Base-by-base conservation (phyloP, 2,797 vertebrate genomes). In the Ciconia nigra region DNA sequence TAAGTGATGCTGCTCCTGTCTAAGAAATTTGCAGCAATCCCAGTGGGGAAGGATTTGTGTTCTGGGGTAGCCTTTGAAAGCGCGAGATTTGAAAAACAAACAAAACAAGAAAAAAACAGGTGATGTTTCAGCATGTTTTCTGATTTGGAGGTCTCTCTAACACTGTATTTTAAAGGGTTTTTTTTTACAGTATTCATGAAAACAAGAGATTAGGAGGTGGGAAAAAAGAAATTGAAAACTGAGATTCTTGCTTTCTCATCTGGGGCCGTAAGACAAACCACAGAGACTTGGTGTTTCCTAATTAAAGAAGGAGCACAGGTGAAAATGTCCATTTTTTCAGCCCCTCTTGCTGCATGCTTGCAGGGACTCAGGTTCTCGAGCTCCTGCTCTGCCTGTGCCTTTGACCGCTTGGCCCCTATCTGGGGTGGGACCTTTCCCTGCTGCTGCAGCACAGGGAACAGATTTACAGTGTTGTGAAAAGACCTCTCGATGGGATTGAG, bases 401-500 rank as follows among this genome's bases (percentile, higher is more conserved):
- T 37, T 61, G 42, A 22, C 18, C 3, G 2, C 74, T 61, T 1
- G 2, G 9, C 22, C 49, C 26, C 0, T 2, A 7, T 5, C 31
- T 35, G 5, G 1, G 37, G 26, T 28, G 52, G 31, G 28, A 46
- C 29, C 24, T 80, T 80, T 31, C 31, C 11, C 13, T 0, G 1
- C 5, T 24, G 26, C 31, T 51, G 9, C 51, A 59, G 47, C 17
- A 3, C 24, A 10, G 37, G 37, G 37, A 51, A 8, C 8, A 15
- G 49, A 24, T 29, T 25, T 20, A 15, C 4, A 15, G 76, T 8
- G 10, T 15, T 15, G 15, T 5, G 46, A 3, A 18, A 73, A 58
- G 49, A 4, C 1, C 9, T 51, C 37, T 22, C 0, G 0, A 22
- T 10, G 35, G 35, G 46, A 22, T 2, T 0, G 2, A 63, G 31